Evolutionary conservation across 2,797 vertebrate genomes (phyloP), one percentile per base, ranked within the genome.

Genomic region (Leptoclinus maculatus): DNA sequence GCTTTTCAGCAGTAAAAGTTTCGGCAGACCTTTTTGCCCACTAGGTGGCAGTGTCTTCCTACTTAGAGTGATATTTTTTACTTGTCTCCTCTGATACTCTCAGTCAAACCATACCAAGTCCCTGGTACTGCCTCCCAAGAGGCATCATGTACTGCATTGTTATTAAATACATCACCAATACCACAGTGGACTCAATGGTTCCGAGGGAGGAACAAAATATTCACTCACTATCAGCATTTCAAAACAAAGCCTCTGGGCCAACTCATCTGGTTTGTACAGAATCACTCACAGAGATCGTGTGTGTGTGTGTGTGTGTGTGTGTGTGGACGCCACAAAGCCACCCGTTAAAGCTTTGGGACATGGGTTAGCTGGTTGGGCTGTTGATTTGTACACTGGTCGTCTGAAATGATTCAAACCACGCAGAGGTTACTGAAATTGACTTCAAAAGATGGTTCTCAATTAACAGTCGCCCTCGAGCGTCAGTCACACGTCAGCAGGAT

Each of bases 331-430:
- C 41, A 8, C 74, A 80, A 63, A 41, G 2, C 56, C 86, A 87
- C 88, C 87, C 88, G 88, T 67, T 86, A 51, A 79, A 63, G 49
- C 70, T 90, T 87, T 79, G 45, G 51, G 70, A 86, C 39, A 79
- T 13, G 73, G 63, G 82, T 86, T 66, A 63, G 38, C 53, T 59
- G 73, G 69, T 85, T 82, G 34, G 66, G 67, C 43, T 60, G 78
- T 75, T 88, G 84, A 87, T 90, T 87, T 80, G 81, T 68, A 65
- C 67, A 74, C 59, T 68, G 53, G 83, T 82, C 1, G 3, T 75
- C 62, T 70, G 73, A 86, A 78, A 76, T 57, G 32, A 84, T 82
- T 83, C 63, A 80, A 83, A 89, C 91, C 86, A 68, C 86, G 87
- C 63, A 72, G 83, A 91, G 82, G 82, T 91, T 87, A 90, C 58